These are phyloP conservation scores for Coremacera marginata DNA, from an alignment of 2,888 invertebrate genomes.

Conservation along the genomic window DNA sequence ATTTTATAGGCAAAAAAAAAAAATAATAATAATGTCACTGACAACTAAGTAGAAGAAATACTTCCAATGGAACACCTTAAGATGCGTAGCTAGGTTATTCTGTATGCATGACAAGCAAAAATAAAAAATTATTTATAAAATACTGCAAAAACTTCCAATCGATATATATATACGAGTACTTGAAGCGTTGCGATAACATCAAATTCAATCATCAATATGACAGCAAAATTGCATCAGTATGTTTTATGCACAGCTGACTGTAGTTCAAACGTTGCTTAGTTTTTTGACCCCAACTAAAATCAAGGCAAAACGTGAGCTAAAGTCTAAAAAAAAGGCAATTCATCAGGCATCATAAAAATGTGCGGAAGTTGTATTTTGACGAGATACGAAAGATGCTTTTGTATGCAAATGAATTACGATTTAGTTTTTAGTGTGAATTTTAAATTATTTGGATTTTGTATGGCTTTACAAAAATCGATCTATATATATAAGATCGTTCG, in stretches of 20 bases:
- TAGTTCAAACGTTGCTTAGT: conserved; percentile 30
- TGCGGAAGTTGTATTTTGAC: conserved; percentile 45
- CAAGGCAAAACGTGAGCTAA: background rate
- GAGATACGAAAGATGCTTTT: too few relatives aligned
- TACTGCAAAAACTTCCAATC: too few relatives aligned
- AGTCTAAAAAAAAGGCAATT: conserved; percentile 40
- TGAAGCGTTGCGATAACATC: too few relatives aligned
- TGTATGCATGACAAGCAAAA: too few relatives aligned
- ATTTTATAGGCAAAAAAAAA: background rate
- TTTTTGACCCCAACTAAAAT: conserved; percentile 35
- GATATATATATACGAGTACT: too few relatives aligned
- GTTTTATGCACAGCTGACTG: too few relatives aligned
- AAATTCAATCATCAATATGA: too few relatives aligned
- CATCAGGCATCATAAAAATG: conserved; percentile 53
- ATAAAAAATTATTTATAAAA: too few relatives aligned
- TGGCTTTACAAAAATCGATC: background rate
- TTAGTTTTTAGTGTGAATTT: conserved; percentile 5
- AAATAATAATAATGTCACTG: background rate
- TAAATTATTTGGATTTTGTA: conserved; percentile 25
- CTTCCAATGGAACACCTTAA: background rate
- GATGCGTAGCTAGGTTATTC: too few relatives aligned
- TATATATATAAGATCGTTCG: too few relatives aligned
- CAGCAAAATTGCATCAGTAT: too few relatives aligned
- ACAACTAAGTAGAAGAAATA: background rate
- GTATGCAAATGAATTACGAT: conserved; percentile 15